A percentile compares a stretch with the other conserved stretches of the same genome.
Conservation (phyloP, 2,888 invertebrate genomes). For the Argynnis bischoffii region DNA sequence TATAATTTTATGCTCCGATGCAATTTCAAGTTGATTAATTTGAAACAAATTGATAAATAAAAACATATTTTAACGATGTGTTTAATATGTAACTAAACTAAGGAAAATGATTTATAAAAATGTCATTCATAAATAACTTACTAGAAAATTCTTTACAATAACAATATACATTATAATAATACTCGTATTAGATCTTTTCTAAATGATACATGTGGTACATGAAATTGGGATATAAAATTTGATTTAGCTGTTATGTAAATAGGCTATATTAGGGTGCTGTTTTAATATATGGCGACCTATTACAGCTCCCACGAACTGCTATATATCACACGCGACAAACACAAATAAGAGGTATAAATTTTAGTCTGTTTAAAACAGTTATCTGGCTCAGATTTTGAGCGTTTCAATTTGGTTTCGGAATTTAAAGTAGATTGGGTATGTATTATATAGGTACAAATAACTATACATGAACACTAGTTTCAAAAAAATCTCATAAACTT, state of each 20-base stretch:
- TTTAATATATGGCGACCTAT: slow-evolving; percentile 44
- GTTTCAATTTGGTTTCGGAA: slow-evolving; percentile 31
- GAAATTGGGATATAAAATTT: background rate
- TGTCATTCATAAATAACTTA: too few species aligned
- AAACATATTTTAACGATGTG: too few species aligned
- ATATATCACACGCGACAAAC: slow-evolving; percentile 49
- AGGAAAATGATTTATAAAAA: too few species aligned
- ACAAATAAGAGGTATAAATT: slow-evolving; percentile 52
- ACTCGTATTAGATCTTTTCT: too few species aligned
- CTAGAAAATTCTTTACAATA: too few species aligned
- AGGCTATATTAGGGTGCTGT: slow-evolving; percentile 40
- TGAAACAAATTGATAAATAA: too few species aligned
- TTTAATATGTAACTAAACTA: too few species aligned
- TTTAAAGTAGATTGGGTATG: background rate
- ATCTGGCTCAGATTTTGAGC: slow-evolving; percentile 44
- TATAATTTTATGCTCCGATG: too few species aligned
- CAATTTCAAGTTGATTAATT: too few species aligned
- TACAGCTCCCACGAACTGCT: slow-evolving; percentile 45
- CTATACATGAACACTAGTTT: too few species aligned
- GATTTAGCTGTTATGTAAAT: slow-evolving; percentile 7
- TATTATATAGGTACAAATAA: background rate
- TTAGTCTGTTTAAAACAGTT: slow-evolving; percentile 47
- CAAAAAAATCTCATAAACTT: too few species aligned
- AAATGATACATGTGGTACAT: background rate
- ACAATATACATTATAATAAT: too few species aligned